Evolutionary conservation across 2,888 invertebrate genomes (phyloP).

Genomic region (Leptopilina myrica): DNA sequence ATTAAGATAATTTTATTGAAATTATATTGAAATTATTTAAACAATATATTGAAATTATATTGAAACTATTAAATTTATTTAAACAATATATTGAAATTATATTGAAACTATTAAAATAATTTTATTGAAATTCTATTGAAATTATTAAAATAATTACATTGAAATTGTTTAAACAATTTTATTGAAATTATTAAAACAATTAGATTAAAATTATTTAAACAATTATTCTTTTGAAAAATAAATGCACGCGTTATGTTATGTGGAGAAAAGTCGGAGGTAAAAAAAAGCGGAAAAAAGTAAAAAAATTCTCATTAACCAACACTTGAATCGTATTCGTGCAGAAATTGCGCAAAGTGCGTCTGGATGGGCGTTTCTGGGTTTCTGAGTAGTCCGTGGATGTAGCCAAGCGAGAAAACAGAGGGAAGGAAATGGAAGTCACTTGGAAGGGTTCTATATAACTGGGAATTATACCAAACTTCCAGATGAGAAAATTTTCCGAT

Average conservation of each 20-base stretch:
- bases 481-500: conserved; percentile 19
- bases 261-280: neutral
- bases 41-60: no score
- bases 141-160: no score
- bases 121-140: no score
- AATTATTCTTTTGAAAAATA: neutral
- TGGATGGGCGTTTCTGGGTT: conserved; percentile 9
- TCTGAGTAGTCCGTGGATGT: neutral
- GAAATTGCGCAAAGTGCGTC: conserved; percentile 28
- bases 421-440: conserved; percentile 31
- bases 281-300: neutral
- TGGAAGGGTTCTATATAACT: conserved; percentile 17
- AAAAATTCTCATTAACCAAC: conserved; percentile 29
- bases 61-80: no score
- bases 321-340: conserved; percentile 10
- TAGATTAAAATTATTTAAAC: no score
- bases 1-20: no score
- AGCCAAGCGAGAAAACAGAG: conserved; percentile 15
- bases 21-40: no score
- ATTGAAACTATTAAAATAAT: no score
- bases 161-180: no score
- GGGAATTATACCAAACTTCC: conserved; percentile 22
- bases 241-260: neutral
- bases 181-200: no score
- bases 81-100: no score